These are phyloP conservation scores for Zhengitettix transpicula DNA, from an alignment of 2,888 invertebrate genomes.

Conservation along the genomic window DNA sequence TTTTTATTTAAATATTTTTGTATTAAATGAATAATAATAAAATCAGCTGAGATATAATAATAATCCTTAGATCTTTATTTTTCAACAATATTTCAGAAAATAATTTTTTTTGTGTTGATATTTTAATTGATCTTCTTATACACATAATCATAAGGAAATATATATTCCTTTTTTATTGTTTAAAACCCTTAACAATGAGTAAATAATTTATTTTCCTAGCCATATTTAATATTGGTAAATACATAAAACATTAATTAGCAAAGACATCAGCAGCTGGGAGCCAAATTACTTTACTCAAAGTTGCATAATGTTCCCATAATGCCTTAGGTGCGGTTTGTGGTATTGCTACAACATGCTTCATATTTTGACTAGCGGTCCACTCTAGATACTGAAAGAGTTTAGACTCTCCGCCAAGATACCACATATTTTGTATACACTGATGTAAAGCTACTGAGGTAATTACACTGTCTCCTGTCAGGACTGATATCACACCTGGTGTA, in stretches of 20 bases:
- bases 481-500: conserved; percentile 6
- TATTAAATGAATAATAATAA: no score
- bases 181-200: no score
- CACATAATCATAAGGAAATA: no score
- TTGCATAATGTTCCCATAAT: conserved; percentile 1
- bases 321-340: background rate
- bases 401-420: background rate
- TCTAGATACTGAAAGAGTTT: background rate
- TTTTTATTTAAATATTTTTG: no score
- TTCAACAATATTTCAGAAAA: no score
- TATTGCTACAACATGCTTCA: conserved; percentile 2
- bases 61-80: no score
- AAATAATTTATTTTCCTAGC: no score
- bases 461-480: conserved; percentile 3
- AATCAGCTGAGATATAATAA: no score
- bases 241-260: conserved; percentile 4
- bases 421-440: conserved; percentile 4
- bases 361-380: conserved; percentile 1
- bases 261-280: conserved; percentile 5
- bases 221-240: no score
- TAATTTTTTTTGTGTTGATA: no score
- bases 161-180: no score
- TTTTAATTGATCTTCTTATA: no score
- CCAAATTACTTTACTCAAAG: conserved; percentile 6
- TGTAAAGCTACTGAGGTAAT: conserved; percentile 1